Conservation (phyloP, 1,140 invertebrate genomes). For the Meloidogyne hapla region DNA sequence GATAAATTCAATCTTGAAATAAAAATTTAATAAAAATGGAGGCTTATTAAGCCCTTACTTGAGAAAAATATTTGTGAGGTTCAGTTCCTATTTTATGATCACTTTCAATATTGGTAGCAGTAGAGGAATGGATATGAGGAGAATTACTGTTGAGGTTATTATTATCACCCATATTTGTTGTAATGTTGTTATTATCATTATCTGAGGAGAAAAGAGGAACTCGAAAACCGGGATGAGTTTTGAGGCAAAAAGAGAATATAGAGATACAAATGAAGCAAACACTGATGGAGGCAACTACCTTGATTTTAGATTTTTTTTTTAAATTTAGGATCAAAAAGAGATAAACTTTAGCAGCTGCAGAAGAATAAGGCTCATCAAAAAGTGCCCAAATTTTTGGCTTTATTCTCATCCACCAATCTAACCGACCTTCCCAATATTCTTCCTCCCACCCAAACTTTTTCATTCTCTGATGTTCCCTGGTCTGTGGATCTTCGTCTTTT, state of each 20-base stretch:
- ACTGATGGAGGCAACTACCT: conserved; percentile 92
- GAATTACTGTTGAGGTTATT: conserved; percentile 12
- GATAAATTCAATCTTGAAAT: conserved; percentile 72
- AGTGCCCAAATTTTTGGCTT: conserved; percentile 82
- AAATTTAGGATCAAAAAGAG: background rate
- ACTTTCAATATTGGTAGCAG: conserved; percentile 15
- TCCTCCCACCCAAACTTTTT: conserved; percentile 81
- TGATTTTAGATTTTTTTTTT: conserved; percentile 67
- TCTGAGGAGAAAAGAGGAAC: conserved; percentile 26
- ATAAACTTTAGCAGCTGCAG: conserved; percentile 62
- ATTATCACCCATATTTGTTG: background rate
- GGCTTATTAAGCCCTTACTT: conserved; percentile 14
- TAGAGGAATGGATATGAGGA: background rate
- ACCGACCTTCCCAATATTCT: conserved; percentile 65
- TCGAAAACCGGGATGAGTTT: conserved; percentile 75
- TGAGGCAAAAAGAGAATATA: conserved; percentile 91
- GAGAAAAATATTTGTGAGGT: conserved; percentile 49
- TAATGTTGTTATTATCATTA: conserved; percentile 9
- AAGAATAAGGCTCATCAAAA: conserved; percentile 87
- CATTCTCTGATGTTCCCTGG: conserved; percentile 76
- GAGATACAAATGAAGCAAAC: conserved; percentile 98
- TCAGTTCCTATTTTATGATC: conserved; percentile 37
- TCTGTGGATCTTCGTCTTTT: conserved; percentile 72
- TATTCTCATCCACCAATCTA: conserved; percentile 53
- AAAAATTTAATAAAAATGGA: background rate